Evolutionary conservation across 2,888 invertebrate species (phyloP), one percentile per base, ranked within the genome.

Genomic region (Chrysotoxum bicinctum): DNA sequence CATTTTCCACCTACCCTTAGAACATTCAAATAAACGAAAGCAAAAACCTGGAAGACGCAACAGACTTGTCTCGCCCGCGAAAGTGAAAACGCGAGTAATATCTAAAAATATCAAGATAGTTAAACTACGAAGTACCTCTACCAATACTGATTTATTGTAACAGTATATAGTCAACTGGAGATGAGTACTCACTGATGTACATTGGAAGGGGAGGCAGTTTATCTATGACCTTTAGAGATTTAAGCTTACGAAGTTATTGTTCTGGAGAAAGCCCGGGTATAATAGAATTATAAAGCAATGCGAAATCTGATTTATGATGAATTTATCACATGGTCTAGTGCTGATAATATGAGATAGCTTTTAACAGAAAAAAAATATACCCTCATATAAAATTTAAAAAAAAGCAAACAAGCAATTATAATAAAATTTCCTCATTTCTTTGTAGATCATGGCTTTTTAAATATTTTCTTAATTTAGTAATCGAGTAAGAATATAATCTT

Each of bases 221-320:
- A 50, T 50, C 35, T 50, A 50, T 66, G 66, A 50, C 66, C 48
- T 66, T 66, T 23, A 37, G 23, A 66, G 23, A 66, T 35, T 48
- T 21, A 35, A 66, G 21, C 66, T 19, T 14, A 26, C 23, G 12
- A 45, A 66, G 66, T 50, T 66, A 50, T 66, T 66, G 66, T 66
- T 66, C 48, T 50, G 23, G 0, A 50, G 50, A 66, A n/a, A 66
- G 35, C 35, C 32, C 21, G 10, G 2, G 23, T 43, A 12, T 26
- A 66, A 50, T n/a, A 26, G 23, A 45, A 50, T 21, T 21, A 21
- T 37, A 14, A 26, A 19, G 19, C 19, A 30, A 30, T 4, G 14
- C 7, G 7, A 45, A 45, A 30, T 64, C 64, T 30, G 64, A 45
- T 64, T 32, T 64, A 45, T 64, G 45, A 45, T 3, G 12, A 64